Percentiles rank a stretch among this genome's conserved stretches.
Evolutionary conservation across 2,888 invertebrate genomes (phyloP).

Genomic region (Helleia helle): DNA sequence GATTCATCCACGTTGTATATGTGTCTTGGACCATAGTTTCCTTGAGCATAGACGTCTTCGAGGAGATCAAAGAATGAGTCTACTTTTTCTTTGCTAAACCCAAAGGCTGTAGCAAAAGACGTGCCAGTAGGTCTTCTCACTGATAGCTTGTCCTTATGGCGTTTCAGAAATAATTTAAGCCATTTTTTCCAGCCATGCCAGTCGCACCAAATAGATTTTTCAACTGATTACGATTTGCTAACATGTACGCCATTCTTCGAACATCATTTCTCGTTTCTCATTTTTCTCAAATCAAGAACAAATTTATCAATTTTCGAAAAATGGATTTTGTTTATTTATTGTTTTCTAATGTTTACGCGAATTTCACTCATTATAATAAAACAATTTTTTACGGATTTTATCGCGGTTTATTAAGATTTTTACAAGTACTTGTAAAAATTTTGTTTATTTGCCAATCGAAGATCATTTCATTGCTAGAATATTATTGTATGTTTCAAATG

Average conservation of each 20-base stretch:
- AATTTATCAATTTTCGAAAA: no score
- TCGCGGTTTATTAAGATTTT: no score
- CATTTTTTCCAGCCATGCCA: slow-evolving; percentile 16
- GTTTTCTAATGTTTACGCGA: no score
- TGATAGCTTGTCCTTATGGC: slow-evolving; percentile 21
- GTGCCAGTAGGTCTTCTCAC: slow-evolving; percentile 20
- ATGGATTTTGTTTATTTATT: no score
- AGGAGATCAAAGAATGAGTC: slow-evolving; percentile 18
- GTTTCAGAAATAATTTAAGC: slow-evolving; percentile 21
- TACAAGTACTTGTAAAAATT: no score
- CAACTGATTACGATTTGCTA: slow-evolving; percentile 11
- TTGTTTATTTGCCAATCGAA: no score
- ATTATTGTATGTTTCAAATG: no score
- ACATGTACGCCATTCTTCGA: slow-evolving; percentile 13
- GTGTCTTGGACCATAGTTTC: slow-evolving; percentile 16
- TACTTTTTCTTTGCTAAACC: slow-evolving; percentile 21
- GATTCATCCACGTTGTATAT: slow-evolving; percentile 22
- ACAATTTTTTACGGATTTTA: no score
- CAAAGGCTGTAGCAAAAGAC: slow-evolving; percentile 21
- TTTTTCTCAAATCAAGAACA: no score
- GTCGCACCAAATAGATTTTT: slow-evolving; percentile 14
- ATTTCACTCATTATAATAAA: no score
- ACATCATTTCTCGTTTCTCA: slow-evolving; percentile 14
- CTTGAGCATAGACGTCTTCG: slow-evolving; percentile 16
- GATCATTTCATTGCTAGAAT: no score